Evolutionary conservation across 2,888 invertebrate species (phyloP), one percentile per base, ranked within the genome.

Genomic region (Polymixis lichenea): DNA sequence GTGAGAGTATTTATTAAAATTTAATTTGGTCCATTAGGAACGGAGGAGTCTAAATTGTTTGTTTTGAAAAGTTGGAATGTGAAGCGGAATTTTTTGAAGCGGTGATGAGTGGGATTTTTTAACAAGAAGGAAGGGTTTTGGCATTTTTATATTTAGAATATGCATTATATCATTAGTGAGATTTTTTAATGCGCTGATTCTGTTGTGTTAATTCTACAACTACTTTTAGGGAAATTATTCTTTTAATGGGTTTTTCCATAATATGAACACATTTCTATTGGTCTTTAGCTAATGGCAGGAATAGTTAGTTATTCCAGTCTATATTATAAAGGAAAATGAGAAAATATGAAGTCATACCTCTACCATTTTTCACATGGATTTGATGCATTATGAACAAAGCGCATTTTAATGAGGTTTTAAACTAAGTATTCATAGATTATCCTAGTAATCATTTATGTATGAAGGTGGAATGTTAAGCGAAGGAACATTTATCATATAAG

Each of bases 11-110:
- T 83, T 75, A 86, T 78, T 86, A 83, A 77, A 86, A 73, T 83
- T 86, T 86, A 69, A 83, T 86, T 83, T 62, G 49, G 65, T 64
- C 64, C 67, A 72, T 86, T 86, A 77, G 78, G 22, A 53, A 55
- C 0, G 58, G 22, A 19, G 8, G 28, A 66, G 56, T 56, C 51
- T 25, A 22, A 72, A 68, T 32, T 65, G 38, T 66, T 80, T 73
- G 60, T 61, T 66, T 84, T 56, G 0, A 43, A 8, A 69, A 38
- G 32, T 58, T 38, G 49, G 58, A 51, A 69, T 68, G 28, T n/a
- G 9, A 68, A 56, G 22, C 22, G 28, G 38, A 51, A 15, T 78
- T 65, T 53, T 25, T 53, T 19, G 46, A 32, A 38, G 62, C 3
- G 28, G 0, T 15, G 17, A 53, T 56, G 9, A 25, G 32, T 0